These are phyloP conservation scores for Trachops cirrhosus DNA, from an alignment of 2,797 vertebrate genomes.

Conservation along the genomic window DNA sequence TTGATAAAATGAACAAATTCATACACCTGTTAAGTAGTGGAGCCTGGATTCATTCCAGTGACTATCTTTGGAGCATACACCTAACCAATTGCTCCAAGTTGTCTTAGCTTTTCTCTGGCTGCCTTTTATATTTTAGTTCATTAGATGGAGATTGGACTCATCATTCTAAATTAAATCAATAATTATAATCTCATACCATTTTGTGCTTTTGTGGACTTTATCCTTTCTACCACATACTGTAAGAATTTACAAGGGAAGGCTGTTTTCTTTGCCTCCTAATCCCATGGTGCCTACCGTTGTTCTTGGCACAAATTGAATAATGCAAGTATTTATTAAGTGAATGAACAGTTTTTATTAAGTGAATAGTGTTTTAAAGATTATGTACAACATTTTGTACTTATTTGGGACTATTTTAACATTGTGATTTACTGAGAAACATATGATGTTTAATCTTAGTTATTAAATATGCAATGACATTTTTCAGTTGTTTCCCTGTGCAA, in stretches of 20 bases:
- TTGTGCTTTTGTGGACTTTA: background rate
- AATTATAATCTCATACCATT: background rate
- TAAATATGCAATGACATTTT: background rate
- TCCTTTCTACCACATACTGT: background rate
- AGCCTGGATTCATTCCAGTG: background rate
- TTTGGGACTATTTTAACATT: background rate
- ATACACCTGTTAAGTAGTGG: background rate
- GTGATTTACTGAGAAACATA: background rate
- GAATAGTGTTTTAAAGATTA: slow-evolving; percentile 20
- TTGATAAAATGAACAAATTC: background rate
- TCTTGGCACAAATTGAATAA: background rate
- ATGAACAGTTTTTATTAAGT: background rate
- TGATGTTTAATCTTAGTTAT: background rate
- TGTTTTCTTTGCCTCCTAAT: background rate
- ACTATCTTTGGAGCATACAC: background rate
- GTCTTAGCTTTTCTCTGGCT: background rate
- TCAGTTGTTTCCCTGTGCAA: background rate
- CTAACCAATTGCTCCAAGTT: background rate
- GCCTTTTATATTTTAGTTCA: slow-evolving; percentile 15
- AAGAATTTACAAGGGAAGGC: background rate
- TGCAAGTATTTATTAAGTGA: background rate
- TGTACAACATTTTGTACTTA: background rate
- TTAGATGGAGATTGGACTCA: background rate
- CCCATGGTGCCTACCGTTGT: background rate
- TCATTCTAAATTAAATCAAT: background rate